Base-by-base conservation (phyloP, 2,113 vertebrate species). In the Chunga burmeisteri region DNA sequence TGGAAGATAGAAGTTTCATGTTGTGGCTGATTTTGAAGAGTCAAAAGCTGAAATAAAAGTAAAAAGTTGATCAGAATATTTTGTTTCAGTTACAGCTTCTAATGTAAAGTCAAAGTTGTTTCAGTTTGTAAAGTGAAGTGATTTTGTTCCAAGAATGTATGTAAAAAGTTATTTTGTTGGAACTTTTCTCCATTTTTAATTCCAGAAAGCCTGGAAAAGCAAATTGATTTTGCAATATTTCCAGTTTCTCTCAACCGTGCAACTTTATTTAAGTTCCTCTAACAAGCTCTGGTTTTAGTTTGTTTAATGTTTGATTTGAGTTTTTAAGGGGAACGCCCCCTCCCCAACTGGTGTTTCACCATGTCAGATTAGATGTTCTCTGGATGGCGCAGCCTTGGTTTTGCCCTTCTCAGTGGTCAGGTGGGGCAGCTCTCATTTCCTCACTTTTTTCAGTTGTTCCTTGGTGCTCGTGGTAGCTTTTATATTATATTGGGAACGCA, bases 201-300 rank as follows among this genome's bases (percentile, higher is more conserved):
- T 92, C 27, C 46, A 65, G 81, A 96, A 88, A 73, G 7, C 53
- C 46, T 58, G 68, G 59, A 83, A 86, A 74, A 88, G 46, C 11
- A 78, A 84, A 74, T 44, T 53, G 58, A 55, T 95, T 91, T 92
- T 95, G n/a, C 29, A 89, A 16, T 92, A 88, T 92, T 95, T 93
- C 62, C 46, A 53, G 30, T 86, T 93, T 90, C 82, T 86, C 42
- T 66, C 30, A 46, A 46, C 27, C 3, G 10, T 15, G 26, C 3
- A 3, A 11, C 21, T 83, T 92, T 75, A n/a, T 53, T 88, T 90
- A 88, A 55, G 29, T 30, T 92, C 86, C 42, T 70, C 6, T 62
- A 58, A 77, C 22, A 30, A 27, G 9, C 67, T 81, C 59, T 86
- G 32, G 5, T 59, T 94, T 86, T 78, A 20, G 66, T 94, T 92